Base-by-base conservation (phyloP, 2,888 invertebrate species). In the Caenorhabditis parvicauda region DNA sequence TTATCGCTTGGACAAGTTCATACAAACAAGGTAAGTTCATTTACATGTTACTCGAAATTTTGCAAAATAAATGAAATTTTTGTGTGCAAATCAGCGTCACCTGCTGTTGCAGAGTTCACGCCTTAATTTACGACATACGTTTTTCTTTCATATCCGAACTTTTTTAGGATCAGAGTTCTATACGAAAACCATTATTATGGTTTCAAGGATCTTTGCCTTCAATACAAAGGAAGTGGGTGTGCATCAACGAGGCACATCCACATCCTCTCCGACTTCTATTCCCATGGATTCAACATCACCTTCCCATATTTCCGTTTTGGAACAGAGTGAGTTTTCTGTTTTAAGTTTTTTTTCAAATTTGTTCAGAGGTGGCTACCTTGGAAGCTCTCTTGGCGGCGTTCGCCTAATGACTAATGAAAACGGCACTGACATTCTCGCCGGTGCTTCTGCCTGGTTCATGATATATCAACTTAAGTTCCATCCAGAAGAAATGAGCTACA, bases 391-490 rank as follows among this genome's bases (percentile, higher is more conserved):
- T 48, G 81, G 81, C 25, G 81, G 80, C 12, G 79, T 81, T 28
- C 56, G 62, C 5, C 58, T 81, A 46, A 59, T 64, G 55, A 61
- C 70, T 32, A 72, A 69, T 22, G 67, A 69, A 28, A 73, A 76
- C 29, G 67, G 71, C 32, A 71, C 67, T 1, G 55, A 57, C 43
- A 52, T 63, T 38, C 54, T 79, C 45, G 72, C 70, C 3, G 62
- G 67, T 17, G 81, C 78, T 6, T 58, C 66, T 25, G 72, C 81
- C 2, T 80, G 81, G 81, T 69, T 81, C 49, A 70, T 81, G 68
- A 64, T 81, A 24, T 81, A 81, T 57, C 81, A 81, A 41, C 59
- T 81, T 38, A 72, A 77, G 54, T 81, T 81, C 59, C 70, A 73
- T 41, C 79, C 79, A 6, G 51, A 62, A 7, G 75, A 77, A 45